Conservation (phyloP, 2,888 invertebrate species). For the Bibio marci region DNA sequence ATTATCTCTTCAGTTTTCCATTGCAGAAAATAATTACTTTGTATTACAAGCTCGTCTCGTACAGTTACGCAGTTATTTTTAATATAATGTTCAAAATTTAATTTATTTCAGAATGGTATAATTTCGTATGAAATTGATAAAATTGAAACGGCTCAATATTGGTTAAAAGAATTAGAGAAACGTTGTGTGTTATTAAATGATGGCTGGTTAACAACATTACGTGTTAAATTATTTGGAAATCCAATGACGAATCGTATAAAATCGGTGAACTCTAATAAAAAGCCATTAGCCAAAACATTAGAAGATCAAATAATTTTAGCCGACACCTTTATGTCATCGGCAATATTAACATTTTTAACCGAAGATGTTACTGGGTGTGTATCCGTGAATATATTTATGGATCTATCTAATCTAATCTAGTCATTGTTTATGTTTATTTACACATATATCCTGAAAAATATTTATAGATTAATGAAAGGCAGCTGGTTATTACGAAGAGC, state of each 20-base stretch:
- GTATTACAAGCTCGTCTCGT: too few relatives aligned
- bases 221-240: slow-evolving; percentile 29
- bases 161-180: slow-evolving; percentile 41
- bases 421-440: too few relatives aligned
- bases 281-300: slow-evolving; percentile 30
- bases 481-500: slow-evolving; percentile 50
- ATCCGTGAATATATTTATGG: background rate
- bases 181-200: slow-evolving; percentile 32
- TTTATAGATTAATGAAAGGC: slow-evolving; percentile 31
- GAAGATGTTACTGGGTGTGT: slow-evolving; percentile 39
- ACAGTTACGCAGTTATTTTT: too few relatives aligned
- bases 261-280: slow-evolving; percentile 8
- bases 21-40: too few relatives aligned
- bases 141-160: slow-evolving; percentile 35
- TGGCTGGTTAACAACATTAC: slow-evolving; percentile 38
- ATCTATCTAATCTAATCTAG: too few relatives aligned
- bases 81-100: too few relatives aligned
- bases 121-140: slow-evolving; percentile 54
- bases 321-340: slow-evolving; percentile 45
- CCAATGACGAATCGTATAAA: too few relatives aligned
- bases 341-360: slow-evolving; percentile 44
- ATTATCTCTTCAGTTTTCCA: too few relatives aligned
- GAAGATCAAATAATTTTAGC: slow-evolving; percentile 49
- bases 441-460: too few relatives aligned
- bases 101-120: slow-evolving; percentile 38